These are phyloP conservation scores for Lamprologus ornatipinnis DNA, from an alignment of 2,113 vertebrate genomes.

Conservation along the genomic window DNA sequence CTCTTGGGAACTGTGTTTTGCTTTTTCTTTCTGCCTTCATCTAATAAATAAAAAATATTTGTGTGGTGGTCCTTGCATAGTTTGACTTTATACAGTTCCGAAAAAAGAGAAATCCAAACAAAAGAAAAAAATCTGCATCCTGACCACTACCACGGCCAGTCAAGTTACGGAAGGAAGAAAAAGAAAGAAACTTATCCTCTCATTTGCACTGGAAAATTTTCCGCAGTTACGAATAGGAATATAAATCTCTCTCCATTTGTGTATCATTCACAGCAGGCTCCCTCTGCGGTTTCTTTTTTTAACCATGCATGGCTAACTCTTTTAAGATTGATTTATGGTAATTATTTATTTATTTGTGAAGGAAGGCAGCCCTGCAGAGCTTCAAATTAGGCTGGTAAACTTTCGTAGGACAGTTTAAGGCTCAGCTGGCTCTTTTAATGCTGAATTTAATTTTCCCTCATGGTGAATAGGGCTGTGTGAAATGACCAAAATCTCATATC, in stretches of 20 bases:
- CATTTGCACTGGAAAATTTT: background rate
- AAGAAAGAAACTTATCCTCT: background rate
- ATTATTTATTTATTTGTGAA: background rate
- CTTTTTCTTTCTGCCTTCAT: background rate
- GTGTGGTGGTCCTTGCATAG: background rate
- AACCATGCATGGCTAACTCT: conserved; percentile 25
- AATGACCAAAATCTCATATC: background rate
- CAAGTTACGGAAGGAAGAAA: background rate
- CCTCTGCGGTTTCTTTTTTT: background rate
- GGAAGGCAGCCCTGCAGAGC: conserved; percentile 30
- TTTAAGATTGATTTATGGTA: background rate
- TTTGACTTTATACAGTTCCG: background rate
- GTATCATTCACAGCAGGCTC: background rate
- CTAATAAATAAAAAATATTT: background rate
- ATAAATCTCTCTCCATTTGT: background rate
- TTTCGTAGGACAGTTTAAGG: conserved; percentile 35
- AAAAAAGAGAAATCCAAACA: background rate
- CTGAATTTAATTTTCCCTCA: conserved; percentile 19
- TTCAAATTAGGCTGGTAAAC: conserved; percentile 46
- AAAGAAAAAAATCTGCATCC: background rate
- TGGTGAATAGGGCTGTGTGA: background rate
- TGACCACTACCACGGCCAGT: background rate
- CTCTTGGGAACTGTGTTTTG: background rate
- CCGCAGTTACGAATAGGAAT: background rate
- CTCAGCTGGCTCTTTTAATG: conserved; percentile 43